phyloP scores from a whole-genome alignment of 2,888 invertebrate species.

The Escarpia spicata region DNA sequence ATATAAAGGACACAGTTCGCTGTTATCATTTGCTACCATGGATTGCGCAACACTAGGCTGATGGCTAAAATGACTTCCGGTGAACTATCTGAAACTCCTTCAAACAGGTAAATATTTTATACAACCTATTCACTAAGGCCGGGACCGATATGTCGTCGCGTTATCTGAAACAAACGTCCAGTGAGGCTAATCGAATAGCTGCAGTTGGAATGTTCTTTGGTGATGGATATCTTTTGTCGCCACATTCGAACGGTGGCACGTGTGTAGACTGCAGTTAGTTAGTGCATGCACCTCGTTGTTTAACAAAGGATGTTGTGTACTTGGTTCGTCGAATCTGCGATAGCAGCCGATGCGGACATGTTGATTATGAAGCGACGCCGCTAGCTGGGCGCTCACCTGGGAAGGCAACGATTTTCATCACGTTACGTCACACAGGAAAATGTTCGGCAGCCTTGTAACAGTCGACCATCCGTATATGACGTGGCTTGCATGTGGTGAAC shows the following conservation, averaged over 20 bases:
- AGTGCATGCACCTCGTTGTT: too few species aligned
- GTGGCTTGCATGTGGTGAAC: neutral
- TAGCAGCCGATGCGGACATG: neutral
- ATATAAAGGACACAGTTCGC: too few species aligned
- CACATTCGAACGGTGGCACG: neutral
- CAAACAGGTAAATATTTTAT: neutral
- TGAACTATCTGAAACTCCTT: neutral
- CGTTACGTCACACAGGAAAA: neutral
- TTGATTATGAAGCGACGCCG: neutral
- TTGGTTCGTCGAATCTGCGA: neutral
- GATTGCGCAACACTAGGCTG: neutral
- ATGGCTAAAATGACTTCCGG: neutral
- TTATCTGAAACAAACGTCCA: neutral
- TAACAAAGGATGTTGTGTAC: neutral
- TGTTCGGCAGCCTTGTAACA: neutral
- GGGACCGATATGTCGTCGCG: neutral
- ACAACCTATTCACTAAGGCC: neutral
- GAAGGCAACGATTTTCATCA: neutral
- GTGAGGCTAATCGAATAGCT: neutral
- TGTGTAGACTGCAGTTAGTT: neutral
- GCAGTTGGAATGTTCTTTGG: neutral
- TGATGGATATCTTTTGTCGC: neutral
- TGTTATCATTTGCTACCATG: neutral
- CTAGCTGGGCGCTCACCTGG: neutral
- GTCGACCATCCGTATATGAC: neutral